Evolutionary conservation across 2,113 vertebrate species (phyloP).

Genomic region (Oncorhynchus mykiss): DNA sequence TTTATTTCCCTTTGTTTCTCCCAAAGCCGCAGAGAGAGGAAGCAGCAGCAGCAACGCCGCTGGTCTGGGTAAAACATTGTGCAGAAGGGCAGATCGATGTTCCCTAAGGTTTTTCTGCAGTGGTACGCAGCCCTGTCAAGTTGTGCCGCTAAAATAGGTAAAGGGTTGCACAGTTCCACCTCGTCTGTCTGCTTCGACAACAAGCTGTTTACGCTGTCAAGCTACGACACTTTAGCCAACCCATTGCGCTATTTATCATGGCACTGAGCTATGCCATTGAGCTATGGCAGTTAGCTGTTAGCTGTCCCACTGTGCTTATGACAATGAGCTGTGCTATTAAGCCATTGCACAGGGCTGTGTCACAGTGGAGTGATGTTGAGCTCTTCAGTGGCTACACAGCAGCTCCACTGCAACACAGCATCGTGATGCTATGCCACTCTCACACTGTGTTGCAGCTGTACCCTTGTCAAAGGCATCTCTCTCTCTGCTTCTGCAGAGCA

Average conservation of each 20-base stretch:
- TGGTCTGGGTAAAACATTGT: constrained; percentile 59
- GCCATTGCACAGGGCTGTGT: constrained; percentile 24
- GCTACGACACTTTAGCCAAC: constrained; percentile 21
- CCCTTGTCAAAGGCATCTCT: constrained; percentile 33
- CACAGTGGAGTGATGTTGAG: constrained; percentile 29
- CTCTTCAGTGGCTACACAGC: constrained; percentile 17
- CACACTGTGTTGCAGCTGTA: constrained; percentile 52
- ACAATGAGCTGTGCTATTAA: constrained; percentile 10
- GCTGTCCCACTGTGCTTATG: constrained; percentile 2
- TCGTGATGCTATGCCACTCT: constrained; percentile 29
- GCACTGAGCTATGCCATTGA: constrained; percentile 22
- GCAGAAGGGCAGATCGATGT: constrained; percentile 67
- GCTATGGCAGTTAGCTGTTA: constrained; percentile 19
- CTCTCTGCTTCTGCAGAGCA: constrained; percentile 57
- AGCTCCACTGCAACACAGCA: constrained; percentile 27
- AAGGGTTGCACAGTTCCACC: constrained; percentile 43
- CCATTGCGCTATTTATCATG: not conserved
- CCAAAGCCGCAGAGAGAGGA: constrained; percentile 52
- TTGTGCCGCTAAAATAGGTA: constrained; percentile 73
- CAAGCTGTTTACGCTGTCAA: constrained; percentile 25
- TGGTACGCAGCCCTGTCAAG: constrained; percentile 69
- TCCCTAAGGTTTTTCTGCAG: constrained; percentile 77
- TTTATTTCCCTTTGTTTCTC: constrained; percentile 49
- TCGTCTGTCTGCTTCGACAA: constrained; percentile 61
- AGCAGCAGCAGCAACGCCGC: constrained; percentile 31